Evolutionary conservation across 2,888 invertebrate genomes (phyloP), one percentile per base, ranked within the genome.

Genomic region (Thalpophila matura): DNA sequence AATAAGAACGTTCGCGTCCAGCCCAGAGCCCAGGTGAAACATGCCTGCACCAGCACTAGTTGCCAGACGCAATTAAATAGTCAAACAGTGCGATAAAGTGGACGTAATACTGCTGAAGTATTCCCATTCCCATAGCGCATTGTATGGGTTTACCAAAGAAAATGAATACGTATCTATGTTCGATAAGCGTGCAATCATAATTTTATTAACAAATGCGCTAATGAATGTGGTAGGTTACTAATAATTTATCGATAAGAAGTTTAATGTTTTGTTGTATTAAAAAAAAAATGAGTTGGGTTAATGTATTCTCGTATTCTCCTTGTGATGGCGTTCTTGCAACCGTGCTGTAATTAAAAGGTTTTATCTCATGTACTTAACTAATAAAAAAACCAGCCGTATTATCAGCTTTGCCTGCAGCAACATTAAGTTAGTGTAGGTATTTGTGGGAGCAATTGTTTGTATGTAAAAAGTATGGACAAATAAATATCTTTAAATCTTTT

Each of bases 1-100:
- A 72, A 65, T 74, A 65, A 67, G 58, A 59, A 50, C 47, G 26
- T 62, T 50, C 6, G 46, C 58, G 61, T 53, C 59, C 50, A 9
- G 47, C 22, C 5, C 4, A 43, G 45, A 1, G 6, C 10, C 43
- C 40, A 42, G 54, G 14, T 54, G 40, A 57, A 64, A 74, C 66
- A 68, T 67, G 66, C 54, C 56, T 43, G 45, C 51, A 60, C 59
- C 51, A 49, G 43, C 5, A 16, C 42, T 55, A 62, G 45, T 53
- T 46, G 50, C 33, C 47, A 26, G 33, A 31, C 38, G 49, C 65
- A 67, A 69, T 71, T 61, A 63, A 68, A 66, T 57, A 60, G 20
- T 31, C 12, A 31, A 27, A n/a, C 29, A 5, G 20, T 26, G 38
- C 35, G 45, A 58, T 63, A 69, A 57, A 49, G 9, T 43, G 20